Base-by-base conservation (phyloP, 2,113 vertebrate genomes). In the Castor canadensis region DNA sequence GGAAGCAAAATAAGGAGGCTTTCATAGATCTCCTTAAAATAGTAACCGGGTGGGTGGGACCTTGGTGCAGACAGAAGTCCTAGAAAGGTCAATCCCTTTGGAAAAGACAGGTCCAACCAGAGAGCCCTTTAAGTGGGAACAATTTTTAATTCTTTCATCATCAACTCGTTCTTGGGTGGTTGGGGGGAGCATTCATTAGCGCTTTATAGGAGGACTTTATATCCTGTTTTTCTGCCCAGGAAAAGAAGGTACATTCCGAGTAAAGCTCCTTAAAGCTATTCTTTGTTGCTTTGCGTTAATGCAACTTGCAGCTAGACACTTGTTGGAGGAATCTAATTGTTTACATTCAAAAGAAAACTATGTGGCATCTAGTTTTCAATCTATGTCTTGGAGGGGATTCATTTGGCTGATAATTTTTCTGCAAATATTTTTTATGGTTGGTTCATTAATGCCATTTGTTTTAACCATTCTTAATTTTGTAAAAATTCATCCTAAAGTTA, bases 21-120 rank as follows among this genome's bases (percentile, higher is more conserved):
- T 24, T 7, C 38, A 76, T 49, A 67, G 77, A 83, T 95, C 92
- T 84, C 94, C 96, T 97, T 95, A 97, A 97, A 97, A 95, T 92
- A 96, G 96, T 93, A 79, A 67, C 91, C 72, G 94, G 90, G 77
- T 90, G 82, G 94, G 88, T 95, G 94, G 88, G 91, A 83, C 94
- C 77, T 75, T 94, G 85, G 20, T 0, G 43, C 79, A 80, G 86
- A 73, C 82, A 45, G 12, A 91, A 98, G 94, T 96, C 89, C 96
- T 84, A 92, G 90, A 83, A 95, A 97, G 96, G 92, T 96, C 97
- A 95, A 49, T 95, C 73, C 71, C 58, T 83, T 91, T 94, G 95
- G 91, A 75, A 97, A 95, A 93, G 95, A 79, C 82, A 82, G 82
- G 75, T 82, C 94, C 96, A 94, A 80, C 81, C 94, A 87, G 92